A percentile compares a stretch with the other conserved stretches of the same genome.
Evolutionary conservation across 2,797 vertebrate species (phyloP).

Genomic region (Aldrovandia affinis): DNA sequence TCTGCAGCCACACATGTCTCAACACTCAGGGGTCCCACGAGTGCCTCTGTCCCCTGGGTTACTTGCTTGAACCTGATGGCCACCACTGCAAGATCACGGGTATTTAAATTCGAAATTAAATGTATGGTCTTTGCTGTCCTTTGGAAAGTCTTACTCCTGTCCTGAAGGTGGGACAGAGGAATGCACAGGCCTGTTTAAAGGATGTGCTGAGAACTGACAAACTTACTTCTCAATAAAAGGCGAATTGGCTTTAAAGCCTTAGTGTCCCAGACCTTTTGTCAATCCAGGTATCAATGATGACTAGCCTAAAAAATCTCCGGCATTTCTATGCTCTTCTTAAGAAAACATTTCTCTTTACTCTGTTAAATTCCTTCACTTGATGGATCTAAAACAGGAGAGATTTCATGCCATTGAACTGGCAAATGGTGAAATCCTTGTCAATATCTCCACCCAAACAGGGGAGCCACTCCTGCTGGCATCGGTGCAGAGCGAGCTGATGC

Average conservation of each 20-base stretch:
- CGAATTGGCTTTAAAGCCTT: neutral
- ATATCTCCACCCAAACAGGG: constrained; percentile 58
- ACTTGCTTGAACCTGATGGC: constrained; percentile 79
- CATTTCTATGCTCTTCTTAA: too few species aligned
- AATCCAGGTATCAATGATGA: neutral
- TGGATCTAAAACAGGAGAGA: neutral
- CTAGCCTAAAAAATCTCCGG: too few species aligned
- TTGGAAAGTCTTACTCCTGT: neutral
- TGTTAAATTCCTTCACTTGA: neutral
- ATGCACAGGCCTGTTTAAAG: neutral
- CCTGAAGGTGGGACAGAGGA: neutral
- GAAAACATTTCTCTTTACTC: neutral
- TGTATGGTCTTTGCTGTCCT: neutral
- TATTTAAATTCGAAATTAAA: constrained; percentile 51
- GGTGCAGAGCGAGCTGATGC: constrained; percentile 78
- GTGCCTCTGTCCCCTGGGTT: constrained; percentile 81
- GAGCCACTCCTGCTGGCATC: constrained; percentile 85
- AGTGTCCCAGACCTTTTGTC: neutral
- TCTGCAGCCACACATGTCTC: constrained; percentile 84
- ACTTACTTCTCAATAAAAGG: neutral
- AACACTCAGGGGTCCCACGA: constrained; percentile 80
- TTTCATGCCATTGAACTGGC: neutral
- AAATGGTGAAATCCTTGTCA: neutral
- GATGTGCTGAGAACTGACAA: neutral
- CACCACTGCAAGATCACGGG: constrained; percentile 82